Conservation (phyloP, 2,888 invertebrate species). For the Agrenia bidenticulata region DNA sequence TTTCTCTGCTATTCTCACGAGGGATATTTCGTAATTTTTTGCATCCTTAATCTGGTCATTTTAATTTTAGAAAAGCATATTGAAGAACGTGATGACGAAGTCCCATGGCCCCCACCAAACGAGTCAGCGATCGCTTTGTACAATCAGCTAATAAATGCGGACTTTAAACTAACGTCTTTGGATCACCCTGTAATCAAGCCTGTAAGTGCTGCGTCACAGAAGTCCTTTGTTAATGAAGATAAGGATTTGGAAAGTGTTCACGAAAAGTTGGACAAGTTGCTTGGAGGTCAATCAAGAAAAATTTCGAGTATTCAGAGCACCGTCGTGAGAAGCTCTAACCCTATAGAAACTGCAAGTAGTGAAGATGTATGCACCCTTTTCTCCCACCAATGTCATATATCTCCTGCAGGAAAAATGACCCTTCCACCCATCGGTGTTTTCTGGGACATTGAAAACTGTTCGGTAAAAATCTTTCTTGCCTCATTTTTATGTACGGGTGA, state of each 20-base stretch:
- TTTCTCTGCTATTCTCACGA: no score
- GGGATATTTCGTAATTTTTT: no score
- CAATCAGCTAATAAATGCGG: not conserved
- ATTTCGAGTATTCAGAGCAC: not conserved
- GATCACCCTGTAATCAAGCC: no score
- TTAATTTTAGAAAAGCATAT: conserved; percentile 21
- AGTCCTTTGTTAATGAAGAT: no score
- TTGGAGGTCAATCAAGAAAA: not conserved
- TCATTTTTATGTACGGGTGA: no score
- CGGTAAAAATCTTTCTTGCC: conserved; percentile 60
- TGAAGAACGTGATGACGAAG: conserved; percentile 26
- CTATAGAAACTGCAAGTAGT: conserved; percentile 3
- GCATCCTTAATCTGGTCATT: no score
- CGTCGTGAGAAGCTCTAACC: not conserved
- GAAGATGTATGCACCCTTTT: conserved; percentile 12
- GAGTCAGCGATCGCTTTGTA: conserved; percentile 18
- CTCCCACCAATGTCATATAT: not conserved
- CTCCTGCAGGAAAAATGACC: conserved; percentile 20
- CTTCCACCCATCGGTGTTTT: conserved; percentile 78
- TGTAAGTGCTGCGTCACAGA: no score
- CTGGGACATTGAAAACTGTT: conserved; percentile 92
- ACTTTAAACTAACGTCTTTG: conserved; percentile 3
- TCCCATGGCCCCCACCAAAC: conserved; percentile 30
- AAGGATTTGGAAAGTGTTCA: no score
- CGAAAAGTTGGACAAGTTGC: conserved; percentile 3